Base-by-base conservation (phyloP, 2,113 vertebrate species). In the Xenotilapia caudafasciata region DNA sequence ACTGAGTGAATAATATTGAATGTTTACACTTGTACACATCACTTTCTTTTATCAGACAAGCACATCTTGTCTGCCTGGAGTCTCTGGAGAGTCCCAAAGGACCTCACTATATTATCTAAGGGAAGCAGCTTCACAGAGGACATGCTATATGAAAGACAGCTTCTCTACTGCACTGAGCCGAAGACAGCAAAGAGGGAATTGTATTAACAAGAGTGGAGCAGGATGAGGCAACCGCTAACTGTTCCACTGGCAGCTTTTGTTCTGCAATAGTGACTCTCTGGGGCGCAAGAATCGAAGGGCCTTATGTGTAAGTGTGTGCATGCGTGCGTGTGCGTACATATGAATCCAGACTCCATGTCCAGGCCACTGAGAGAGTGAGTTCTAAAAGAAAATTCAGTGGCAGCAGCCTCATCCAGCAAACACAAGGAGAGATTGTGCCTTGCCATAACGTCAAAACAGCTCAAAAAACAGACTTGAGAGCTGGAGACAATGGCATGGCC, bases 1-100 rank as follows among this genome's bases (percentile, higher is more conserved):
- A 70, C 53, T 12, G 33, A 88, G 65, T 82, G 90, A 90, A 92
- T 83, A 87, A 92, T 85, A 90, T 82, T 89, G 83, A 91, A 84
- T 94, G 94, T 95, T 96, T 96, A 95, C 94, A 93, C 89, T 94
- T 92, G 90, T 90, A 83, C 89, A 92, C 92, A 88, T 95, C 94
- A 86, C 88, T 92, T 91, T 89, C 83, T 90, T 87, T 92, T 95
- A 96, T 96, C 95, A 80, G 83, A 93, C 45, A 23, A 92, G 93
- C 83, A 80, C 94, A 95, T 96, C 94, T 88, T 92, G 88, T 92
- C 90, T 75, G 89, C 90, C 90, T 80, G 47, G 86, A 88, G 91
- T 92, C 90, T 91, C 70, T 45, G 54, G 81, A 82, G 79, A 82
- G 83, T 93, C 95, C 89, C 92, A 80, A n/a, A 88, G 90, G 92